Percentiles rank a stretch among this genome's conserved stretches.
Evolutionary conservation across 35 echinoderm and acorn worm genomes (phyloP).

Genomic region (Patiria miniata): DNA sequence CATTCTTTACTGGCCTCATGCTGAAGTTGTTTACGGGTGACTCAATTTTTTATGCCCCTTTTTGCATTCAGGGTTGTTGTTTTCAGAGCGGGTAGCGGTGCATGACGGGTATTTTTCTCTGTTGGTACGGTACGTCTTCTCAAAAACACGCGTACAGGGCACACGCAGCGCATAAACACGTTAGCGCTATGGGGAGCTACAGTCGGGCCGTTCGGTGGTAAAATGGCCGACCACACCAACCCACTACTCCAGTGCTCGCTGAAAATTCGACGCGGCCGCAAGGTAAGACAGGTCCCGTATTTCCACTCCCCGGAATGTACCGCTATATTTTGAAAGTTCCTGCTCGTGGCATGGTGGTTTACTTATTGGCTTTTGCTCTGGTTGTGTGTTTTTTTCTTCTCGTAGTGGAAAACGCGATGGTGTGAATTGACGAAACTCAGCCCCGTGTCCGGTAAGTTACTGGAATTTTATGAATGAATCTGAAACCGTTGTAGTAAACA

Average conservation of each 20-base stretch:
- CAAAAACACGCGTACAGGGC: not conserved
- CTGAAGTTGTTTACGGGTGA: not conserved
- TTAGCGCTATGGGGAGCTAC: not conserved
- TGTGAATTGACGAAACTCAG: constrained; percentile 67
- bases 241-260: constrained; percentile 74
- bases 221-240: constrained; percentile 74
- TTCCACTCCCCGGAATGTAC: not conserved
- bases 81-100: constrained; percentile 11
- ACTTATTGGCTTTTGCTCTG: not conserved
- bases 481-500: too few species aligned
- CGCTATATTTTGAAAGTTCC: not conserved
- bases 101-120: constrained; percentile 4
- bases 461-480: too few species aligned
- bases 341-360: not conserved
- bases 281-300: constrained; percentile 43
- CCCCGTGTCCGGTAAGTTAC: constrained; percentile 70
- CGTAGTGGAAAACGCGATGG: constrained; percentile 79
- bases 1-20: not conserved
- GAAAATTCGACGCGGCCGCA: constrained; percentile 69
- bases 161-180: not conserved
- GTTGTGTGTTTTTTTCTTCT: not conserved
- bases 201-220: not conserved
- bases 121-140: not conserved
- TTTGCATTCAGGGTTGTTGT: constrained; percentile 17
- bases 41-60: not conserved